A percentile compares a stretch with the other conserved stretches of the same genome.
phyloP scores from a whole-genome alignment of 2,113 vertebrate genomes.

The Spizaetus ornatus region DNA sequence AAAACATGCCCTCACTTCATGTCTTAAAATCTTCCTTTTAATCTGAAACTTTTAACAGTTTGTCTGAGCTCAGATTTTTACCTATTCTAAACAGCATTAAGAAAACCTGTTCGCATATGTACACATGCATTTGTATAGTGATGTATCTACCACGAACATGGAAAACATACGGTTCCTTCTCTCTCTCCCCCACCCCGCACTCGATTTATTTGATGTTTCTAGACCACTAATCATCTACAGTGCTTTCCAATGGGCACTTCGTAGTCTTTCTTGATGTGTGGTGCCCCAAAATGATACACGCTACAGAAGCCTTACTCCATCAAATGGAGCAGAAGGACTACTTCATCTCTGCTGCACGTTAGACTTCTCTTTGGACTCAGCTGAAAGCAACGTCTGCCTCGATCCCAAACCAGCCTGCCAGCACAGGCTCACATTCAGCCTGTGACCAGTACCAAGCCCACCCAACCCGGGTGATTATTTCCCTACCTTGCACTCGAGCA shows the following conservation, averaged over 20 bases:
- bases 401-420: neutral
- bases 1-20: neutral
- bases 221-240: neutral
- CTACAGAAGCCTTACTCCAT: neutral
- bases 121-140: neutral
- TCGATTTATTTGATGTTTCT: neutral
- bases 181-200: neutral
- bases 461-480: fast-evolving
- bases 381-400: neutral
- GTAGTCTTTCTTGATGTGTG: neutral
- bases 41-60: neutral
- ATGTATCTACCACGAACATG: fast-evolving
- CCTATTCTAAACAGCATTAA: neutral
- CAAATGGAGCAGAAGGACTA: neutral
- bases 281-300: neutral
- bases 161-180: neutral
- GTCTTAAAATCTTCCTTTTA: neutral
- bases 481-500: neutral
- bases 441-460: neutral
- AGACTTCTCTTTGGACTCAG: neutral
- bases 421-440: neutral
- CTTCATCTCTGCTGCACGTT: neutral
- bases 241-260: neutral
- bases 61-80: neutral
- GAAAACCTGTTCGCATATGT: neutral